Base-by-base conservation (phyloP, 2,888 invertebrate genomes). In the Amphipyra tragopoginis region DNA sequence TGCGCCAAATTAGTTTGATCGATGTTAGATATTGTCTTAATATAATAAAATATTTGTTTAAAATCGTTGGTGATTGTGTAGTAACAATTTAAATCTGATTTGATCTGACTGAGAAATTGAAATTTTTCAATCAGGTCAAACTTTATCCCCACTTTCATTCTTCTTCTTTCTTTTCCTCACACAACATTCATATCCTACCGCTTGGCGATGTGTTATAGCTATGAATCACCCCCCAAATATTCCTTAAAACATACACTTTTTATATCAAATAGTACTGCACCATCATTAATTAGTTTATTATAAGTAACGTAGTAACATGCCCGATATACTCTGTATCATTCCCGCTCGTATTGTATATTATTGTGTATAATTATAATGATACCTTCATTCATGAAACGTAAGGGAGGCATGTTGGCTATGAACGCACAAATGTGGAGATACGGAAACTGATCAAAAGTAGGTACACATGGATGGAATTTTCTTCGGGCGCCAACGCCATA, bases 301-400 rank as follows among this genome's bases (percentile, higher is more conserved):
- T 64, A 81, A 78, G 84, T 87, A 88, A 77, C 84, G 86, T 87
- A 87, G 86, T 85, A 86, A 73, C 85, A 86, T 87, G 87, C 86
- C 83, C 79, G 83, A 85, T 83, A 83, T 84, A 86, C 81, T 88
- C 82, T 89, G 81, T 88, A 89, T 90, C 90, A 90, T 90, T 91
- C 91, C 91, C 92, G 90, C 90, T 90, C 85, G 79, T 86, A 81
- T 73, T 84, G 86, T 86, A 86, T 84, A 87, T 79, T 84, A 82
- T 79, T 88, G 82, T 89, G 84, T 87, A 86, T 88, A 87, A 87
- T 87, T 90, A 88, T 90, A 90, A 88, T 89, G 87, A 88, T 89
- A 90, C 88, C 89, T 87, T 88, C 86, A 85, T 81, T 80, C 59
- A 62, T 65, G 45, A 79, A 85, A 86, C 85, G 77, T 82, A 83